A percentile compares a stretch with the other conserved stretches of the same genome.
phyloP scores from a whole-genome alignment of 2,888 invertebrate species.

The Blera fallax region DNA sequence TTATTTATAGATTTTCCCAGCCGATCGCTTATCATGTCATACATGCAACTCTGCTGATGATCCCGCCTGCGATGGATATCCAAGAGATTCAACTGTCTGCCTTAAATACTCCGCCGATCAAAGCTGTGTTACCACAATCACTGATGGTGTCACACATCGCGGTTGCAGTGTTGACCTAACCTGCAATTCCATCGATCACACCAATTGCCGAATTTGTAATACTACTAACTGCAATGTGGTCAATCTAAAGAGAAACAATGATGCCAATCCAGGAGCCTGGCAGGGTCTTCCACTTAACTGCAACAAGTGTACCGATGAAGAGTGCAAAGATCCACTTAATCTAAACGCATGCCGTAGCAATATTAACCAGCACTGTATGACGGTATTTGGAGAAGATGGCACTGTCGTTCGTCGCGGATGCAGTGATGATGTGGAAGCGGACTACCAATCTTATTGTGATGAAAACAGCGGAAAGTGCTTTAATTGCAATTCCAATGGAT shows the following conservation, averaged over 20 bases:
- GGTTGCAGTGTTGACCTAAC: slow-evolving; percentile 76
- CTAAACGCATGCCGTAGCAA: slow-evolving; percentile 42
- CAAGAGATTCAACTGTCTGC: slow-evolving; percentile 73
- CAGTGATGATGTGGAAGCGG: slow-evolving; percentile 75
- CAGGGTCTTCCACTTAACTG: slow-evolving; percentile 77
- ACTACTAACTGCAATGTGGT: slow-evolving; percentile 75
- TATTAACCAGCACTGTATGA: slow-evolving; percentile 76
- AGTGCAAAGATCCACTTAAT: slow-evolving; percentile 60
- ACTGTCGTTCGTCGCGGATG: slow-evolving; percentile 76
- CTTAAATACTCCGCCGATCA: slow-evolving; percentile 73
- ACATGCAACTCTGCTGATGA: slow-evolving; percentile 74
- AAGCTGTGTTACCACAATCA: slow-evolving; percentile 75
- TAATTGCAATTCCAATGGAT: slow-evolving; percentile 78
- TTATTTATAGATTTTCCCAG: slow-evolving; percentile 76
- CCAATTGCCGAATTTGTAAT: slow-evolving; percentile 75
- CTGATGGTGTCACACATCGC: slow-evolving; percentile 75
- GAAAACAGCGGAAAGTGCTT: slow-evolving; percentile 74
- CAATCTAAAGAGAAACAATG: slow-evolving; percentile 75
- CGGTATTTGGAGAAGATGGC: slow-evolving; percentile 75
- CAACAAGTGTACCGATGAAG: slow-evolving; percentile 73
- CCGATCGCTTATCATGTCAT: slow-evolving; percentile 76
- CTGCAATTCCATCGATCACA: slow-evolving; percentile 66
- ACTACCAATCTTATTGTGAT: slow-evolving; percentile 76
- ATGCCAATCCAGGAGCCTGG: slow-evolving; percentile 78
- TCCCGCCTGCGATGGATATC: slow-evolving; percentile 74